phyloP scores from a whole-genome alignment of 2,797 vertebrate genomes.

The Octomys mimax region DNA sequence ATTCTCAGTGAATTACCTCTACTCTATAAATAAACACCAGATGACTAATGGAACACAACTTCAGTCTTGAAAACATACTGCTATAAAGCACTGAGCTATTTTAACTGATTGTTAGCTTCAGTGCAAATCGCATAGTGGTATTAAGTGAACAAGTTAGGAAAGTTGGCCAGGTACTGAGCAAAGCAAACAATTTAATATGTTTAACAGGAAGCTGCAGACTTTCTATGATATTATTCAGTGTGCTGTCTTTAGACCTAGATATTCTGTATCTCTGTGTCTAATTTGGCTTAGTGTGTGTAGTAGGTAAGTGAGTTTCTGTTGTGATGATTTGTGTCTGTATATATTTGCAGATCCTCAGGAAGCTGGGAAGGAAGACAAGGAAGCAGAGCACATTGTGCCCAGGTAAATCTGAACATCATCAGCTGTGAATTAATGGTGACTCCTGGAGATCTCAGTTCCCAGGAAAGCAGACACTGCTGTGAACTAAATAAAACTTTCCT shows the following conservation, averaged over 20 bases:
- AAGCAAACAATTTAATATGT: background rate
- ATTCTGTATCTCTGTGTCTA: background rate
- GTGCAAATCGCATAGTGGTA: background rate
- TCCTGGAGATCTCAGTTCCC: background rate
- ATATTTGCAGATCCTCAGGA: background rate
- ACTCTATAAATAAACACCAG: background rate
- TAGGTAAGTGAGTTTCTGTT: background rate
- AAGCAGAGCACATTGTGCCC: background rate
- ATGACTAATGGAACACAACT: background rate
- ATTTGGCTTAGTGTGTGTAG: background rate
- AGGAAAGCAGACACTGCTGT: too few species aligned
- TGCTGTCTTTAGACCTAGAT: background rate
- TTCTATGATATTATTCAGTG: background rate
- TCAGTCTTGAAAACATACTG: background rate
- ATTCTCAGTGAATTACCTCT: background rate
- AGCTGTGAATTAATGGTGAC: background rate
- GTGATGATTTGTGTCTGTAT: background rate
- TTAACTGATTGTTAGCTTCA: background rate
- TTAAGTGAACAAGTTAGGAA: background rate
- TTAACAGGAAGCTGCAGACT: background rate
- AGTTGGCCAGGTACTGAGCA: background rate
- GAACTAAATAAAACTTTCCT: too few species aligned
- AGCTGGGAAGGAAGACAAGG: background rate
- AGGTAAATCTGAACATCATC: background rate
- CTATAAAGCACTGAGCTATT: background rate